Evolutionary conservation across 1,140 invertebrate species (phyloP), one percentile per base, ranked within the genome.

Genomic region (Battus philenor): DNA sequence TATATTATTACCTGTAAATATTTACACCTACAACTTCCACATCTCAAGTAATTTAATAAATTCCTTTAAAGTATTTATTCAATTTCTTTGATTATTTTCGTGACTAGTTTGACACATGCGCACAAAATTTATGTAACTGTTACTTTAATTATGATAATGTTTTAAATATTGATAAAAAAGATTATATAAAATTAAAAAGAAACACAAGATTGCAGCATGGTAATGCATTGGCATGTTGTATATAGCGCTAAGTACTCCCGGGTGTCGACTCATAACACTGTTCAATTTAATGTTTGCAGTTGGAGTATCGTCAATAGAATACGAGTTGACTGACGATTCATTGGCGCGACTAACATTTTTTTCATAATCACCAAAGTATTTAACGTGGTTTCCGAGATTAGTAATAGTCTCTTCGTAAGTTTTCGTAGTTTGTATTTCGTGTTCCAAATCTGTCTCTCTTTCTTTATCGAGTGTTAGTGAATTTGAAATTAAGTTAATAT

Each of bases 171-270:
- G 83, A 69, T 81, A 78, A 50, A 85, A 56, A 58, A 87, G 67
- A 68, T 87, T 87, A 72, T 87, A 87, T 70, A 83, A 63, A 74
- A 86, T 80, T 70, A 87, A 68, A 48, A 86, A 60, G 54, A 86
- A 76, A 76, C 85, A 87, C 53, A 87, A 47, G 60, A 87, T 79
- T 36, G 70, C 75, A 49, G 85, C 80, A 50, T 86, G 82, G 68
- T 87, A 87, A 72, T 87, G 85, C 68, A 78, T 77, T 38, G 85
- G 85, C 74, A 87, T 71, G 41, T 80, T 86, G 53, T 73, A 82
- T 46, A 86, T 72, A 59, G 63, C 60, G 44, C 52, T 67, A 30
- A 70, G 52, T 45, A 84, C 63, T 57, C 77, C 71, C 31, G 38
- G 50, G 34, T 58, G 59, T 52, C 63, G 72, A 43, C 55, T 53